Conservation (phyloP, 2,888 invertebrate species). For the Rhagophthalmus giganteus region DNA sequence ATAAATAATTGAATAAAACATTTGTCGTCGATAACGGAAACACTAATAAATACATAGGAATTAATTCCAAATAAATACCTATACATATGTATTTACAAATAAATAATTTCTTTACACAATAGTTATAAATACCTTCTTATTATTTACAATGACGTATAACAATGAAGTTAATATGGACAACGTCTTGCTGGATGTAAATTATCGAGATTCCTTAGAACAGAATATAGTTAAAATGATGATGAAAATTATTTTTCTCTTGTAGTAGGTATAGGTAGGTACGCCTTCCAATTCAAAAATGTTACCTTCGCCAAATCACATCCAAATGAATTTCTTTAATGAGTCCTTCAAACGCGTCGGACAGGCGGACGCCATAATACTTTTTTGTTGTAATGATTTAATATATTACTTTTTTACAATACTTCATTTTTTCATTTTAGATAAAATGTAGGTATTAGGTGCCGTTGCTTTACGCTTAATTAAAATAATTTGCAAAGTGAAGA, state of each 20-base stretch:
- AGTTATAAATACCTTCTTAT: too few species aligned
- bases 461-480: neutral
- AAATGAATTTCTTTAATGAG: conserved; percentile 2
- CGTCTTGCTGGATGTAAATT: neutral
- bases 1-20: too few species aligned
- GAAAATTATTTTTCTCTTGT: too few species aligned
- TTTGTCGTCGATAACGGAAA: too few species aligned
- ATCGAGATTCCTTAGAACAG: conserved; percentile 1
- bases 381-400: neutral
- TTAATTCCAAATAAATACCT: too few species aligned
- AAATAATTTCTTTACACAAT: too few species aligned
- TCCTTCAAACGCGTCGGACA: conserved; percentile 29
- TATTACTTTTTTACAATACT: neutral
- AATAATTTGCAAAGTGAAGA: neutral
- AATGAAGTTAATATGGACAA: too few species aligned
- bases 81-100: neutral
- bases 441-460: too few species aligned
- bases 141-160: too few species aligned
- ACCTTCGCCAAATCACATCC: neutral
- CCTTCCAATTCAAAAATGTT: neutral
- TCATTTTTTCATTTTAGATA: neutral
- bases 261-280: too few species aligned
- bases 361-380: conserved; percentile 21
- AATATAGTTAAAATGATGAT: too few species aligned
- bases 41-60: too few species aligned